Base-by-base conservation (phyloP, 2,888 invertebrate species). In the Rhaphigaster nebulosa region DNA sequence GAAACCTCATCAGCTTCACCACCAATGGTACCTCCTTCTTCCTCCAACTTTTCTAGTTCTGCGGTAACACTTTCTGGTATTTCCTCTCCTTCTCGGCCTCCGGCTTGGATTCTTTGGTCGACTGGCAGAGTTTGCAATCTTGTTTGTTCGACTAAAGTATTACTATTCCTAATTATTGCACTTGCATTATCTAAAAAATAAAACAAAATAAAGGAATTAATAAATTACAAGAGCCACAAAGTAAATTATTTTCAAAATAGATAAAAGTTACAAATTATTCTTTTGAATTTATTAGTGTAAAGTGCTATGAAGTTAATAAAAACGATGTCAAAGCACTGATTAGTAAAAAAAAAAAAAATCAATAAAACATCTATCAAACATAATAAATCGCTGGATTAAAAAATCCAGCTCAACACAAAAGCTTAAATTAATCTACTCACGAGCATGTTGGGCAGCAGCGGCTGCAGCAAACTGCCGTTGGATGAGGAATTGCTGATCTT, bases 1-100 rank as follows among this genome's bases (percentile, higher is more conserved):
- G 96, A 96, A 90, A 97, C 97, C 70, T 95, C 95, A 93, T 96
- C 96, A 89, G 95, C 94, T 93, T 95, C 96, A 4, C 94, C 95
- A 34, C 84, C 90, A 93, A 95, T 94, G 65, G 91, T 92, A 52
- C 93, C 93, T 26, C 94, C 94, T 93, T 96, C 96, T 92, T 96
- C 95, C 93, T 96, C 96, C 38, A 96, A 93, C 93, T 96, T 96
- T 93, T 96, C 96, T 60, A 96, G 93, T 93, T 96, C 96, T 12
- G 95, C 96, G 0, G 96, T 95, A 10, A 96, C 96, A 93, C 95
- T 95, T 92, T 96, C 96, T 0, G 96, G 95, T 92, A 96, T 95
- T 93, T 96, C 96, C 91, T 92, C 92, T 34, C 92, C 92, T 60
- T 92, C 92, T 54, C 91, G 87, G 23, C 90, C 91, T 38, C 90